Evolutionary conservation across 2,888 invertebrate genomes (phyloP), one percentile per base, ranked within the genome.

Genomic region (Epistrophe eligans): DNA sequence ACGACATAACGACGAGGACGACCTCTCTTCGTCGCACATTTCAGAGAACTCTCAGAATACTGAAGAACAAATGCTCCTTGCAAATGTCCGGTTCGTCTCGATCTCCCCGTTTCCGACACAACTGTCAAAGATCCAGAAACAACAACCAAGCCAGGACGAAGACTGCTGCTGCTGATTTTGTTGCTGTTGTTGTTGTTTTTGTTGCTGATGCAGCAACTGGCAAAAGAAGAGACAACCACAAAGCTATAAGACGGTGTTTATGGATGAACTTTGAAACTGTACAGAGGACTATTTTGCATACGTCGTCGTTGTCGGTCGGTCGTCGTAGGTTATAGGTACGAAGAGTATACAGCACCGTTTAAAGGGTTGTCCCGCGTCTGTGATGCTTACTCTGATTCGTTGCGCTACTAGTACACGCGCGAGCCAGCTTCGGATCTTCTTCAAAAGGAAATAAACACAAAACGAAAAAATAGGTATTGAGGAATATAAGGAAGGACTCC

Each of bases 201-300:
- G 24, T 24, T 32, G 40, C 11, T 40, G 40, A 11, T 24, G 50
- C 52, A 35, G 17, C 32, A 40, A 15, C 35, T 19, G 24, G 48
- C n/a, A 13, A 72, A 55, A 24, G 62, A 71, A 57, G 55, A 79
- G 45, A 77, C 77, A 62, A 77, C 77, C 19, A 70, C 79, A 70
- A 84, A 52, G 71, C 58, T 60, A n/a, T n/a, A 81, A 73, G 81
- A 77, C 73, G 60, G 87, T 87, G 83, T 83, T 87, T 87, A 82
- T 83, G 87, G 87, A 83, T 87, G 87, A 85, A 85, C 85, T 85
- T 82, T 87, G 79, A 66, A 85, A 83, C 82, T 79, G 79, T 77
- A 79, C 83, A 48, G 79, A 77, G 72, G 83, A 87, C 83, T 87
- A 87, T 83, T 87, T 87, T 87, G 87, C 87, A 87, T 87, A 87